Evolutionary conservation across 2,797 vertebrate species (phyloP), one percentile per base, ranked within the genome.

Genomic region (Mus caroli): DNA sequence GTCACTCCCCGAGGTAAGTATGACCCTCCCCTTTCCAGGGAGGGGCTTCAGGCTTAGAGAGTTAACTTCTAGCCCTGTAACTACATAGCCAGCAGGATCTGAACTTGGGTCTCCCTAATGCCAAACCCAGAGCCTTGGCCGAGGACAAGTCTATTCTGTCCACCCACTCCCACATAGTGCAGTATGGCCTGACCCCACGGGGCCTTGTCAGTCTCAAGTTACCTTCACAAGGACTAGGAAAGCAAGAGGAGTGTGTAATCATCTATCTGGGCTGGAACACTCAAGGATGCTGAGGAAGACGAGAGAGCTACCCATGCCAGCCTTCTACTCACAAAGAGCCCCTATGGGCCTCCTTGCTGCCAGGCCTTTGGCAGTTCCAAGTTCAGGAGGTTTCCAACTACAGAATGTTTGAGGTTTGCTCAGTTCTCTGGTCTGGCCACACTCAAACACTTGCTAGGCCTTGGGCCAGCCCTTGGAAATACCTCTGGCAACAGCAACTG

Each of bases 371-470:
- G 92, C 76, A 88, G 54, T 58, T 52, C 50, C 84, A 56, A 50
- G 28, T 56, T 94, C 24, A 78, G 52, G 78, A 90, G 83, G 52
- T 92, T 85, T 88, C 92, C 96, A 93, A 73, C 54, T 26, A 78
- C 62, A 78, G 60, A 43, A 73, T 73, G 94, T 96, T 92, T 90
- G 94, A 94, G 94, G 94, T 96, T 96, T 92, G 34, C 73, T 96
- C 56, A 82, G 94, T 88, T 94, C 97, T 95, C 75, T 75, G 88
- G 92, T 73, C 78, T 87, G 50, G 76, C 93, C 71, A 82, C 67
- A 90, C 79, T 79, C 50, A 86, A 92, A 92, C 77, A 89, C 77
- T 92, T 62, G 4, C 79, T 78, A 89, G 94, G 83, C 86, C 71
- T 82, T 14, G 14, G 50, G 86, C 62, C 92, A 94, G 82, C 88